Evolutionary conservation across 2,888 invertebrate species (phyloP).

Genomic region (Cheilosia vulpina): DNA sequence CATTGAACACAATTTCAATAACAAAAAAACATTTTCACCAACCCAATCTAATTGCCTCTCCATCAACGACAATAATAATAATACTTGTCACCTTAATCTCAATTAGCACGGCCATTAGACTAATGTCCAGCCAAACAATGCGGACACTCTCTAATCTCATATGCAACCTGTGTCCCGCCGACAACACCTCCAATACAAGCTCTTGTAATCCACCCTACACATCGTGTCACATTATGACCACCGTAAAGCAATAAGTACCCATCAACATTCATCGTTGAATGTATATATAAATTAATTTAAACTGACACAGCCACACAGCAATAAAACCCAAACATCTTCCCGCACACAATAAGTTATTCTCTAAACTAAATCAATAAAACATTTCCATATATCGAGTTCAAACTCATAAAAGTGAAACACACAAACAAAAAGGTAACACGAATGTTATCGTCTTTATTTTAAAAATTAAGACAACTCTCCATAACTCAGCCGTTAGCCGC

Average conservation of each 20-base stretch:
- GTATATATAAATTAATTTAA: conserved; percentile 24
- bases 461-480: not conserved
- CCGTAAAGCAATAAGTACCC: conserved; percentile 9
- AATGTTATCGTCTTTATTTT: not conserved
- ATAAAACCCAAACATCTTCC: not conserved
- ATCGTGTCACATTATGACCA: not conserved
- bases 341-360: conserved; percentile 10
- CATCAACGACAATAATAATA: not conserved
- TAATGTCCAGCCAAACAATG: conserved; percentile 36
- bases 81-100: conserved; percentile 57
- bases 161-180: conserved; percentile 51
- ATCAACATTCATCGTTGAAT: no score
- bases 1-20: not conserved
- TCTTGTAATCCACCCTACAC: not conserved
- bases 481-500: conserved; percentile 16
- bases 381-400: conserved; percentile 49
- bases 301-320: not conserved
- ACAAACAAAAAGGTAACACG: not conserved
- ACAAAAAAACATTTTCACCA: not conserved
- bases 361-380: conserved; percentile 20
- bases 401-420: not conserved
- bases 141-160: conserved; percentile 43
- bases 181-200: conserved; percentile 49
- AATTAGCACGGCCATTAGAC: conserved; percentile 53
- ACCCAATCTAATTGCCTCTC: conserved; percentile 9